Base-by-base conservation (phyloP, 2,113 vertebrate genomes). In the Cyrtonyx montezumae region DNA sequence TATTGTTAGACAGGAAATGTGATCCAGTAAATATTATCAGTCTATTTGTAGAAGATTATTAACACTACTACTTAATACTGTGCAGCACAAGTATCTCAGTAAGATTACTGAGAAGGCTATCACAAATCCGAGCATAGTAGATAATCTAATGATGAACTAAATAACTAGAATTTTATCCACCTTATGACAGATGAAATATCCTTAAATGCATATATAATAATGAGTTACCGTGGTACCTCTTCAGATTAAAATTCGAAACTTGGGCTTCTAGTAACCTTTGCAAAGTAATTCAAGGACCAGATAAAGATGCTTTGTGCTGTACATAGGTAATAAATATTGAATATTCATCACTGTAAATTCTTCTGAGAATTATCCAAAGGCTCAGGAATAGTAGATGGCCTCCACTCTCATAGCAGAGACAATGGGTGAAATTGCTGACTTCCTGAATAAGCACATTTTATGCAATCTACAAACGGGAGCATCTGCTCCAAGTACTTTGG, bases 221-320 rank as follows among this genome's bases (percentile, higher is more conserved):
- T 6, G 9, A 3, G 9, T 21, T 82, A 58, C 40, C 0, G 0
- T 5, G 30, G 3, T 1, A 80, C 5, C 9, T 3, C 66, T 59
- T 62, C 13, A 43, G 4, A 30, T 40, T 17, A 48, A 56, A 11
- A 51, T 73, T 32, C 14, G 6, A 34, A 12, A 66, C 9, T 87
- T 4, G 11, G 13, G 6, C 7, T 79, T 14, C 30, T 68, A 84
- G n/a, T 2, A 48, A 23, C 18, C 61, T 86, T 70, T 46, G 7
- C 43, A 42, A 84, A 90, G 19, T 58, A 34, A 3, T 56, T 68
- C n/a, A 73, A 82, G 40, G 18, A n/a, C 26, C 8, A 66, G 15
- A 26, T 2, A 3, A 88, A 93, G 22, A 69, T 66, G 3, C 4
- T 6, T 84, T 75, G 13, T 32, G 16, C 9, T 77, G 25, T 51